phyloP scores from a whole-genome alignment of 2,113 vertebrate species.

The Microtus ochrogaster region DNA sequence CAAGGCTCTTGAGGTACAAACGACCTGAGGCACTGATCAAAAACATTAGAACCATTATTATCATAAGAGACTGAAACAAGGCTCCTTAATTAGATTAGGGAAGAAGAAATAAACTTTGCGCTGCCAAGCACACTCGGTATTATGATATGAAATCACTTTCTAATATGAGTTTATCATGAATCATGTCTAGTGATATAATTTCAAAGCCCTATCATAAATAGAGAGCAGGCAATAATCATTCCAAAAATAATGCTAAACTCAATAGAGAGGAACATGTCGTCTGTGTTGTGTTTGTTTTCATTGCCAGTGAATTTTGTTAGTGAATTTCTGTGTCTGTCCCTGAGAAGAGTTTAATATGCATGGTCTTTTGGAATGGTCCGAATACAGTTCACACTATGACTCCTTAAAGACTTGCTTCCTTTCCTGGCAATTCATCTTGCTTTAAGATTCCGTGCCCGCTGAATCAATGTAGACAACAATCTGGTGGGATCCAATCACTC shows the following conservation, averaged over 20 bases:
- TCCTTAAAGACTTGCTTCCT: not conserved
- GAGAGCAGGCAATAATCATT: not conserved
- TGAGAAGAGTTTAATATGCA: not conserved
- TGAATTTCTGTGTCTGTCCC: not conserved
- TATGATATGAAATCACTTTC: slow-evolving; percentile 62
- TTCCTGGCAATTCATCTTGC: not conserved
- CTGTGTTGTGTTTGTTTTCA: not conserved
- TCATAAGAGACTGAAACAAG: slow-evolving; percentile 47
- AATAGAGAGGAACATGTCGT: not conserved
- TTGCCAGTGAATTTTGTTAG: slow-evolving; percentile 11
- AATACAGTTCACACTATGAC: not conserved
- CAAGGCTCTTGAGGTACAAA: slow-evolving; percentile 60
- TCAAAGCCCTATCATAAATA: slow-evolving; percentile 35
- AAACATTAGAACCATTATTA: slow-evolving; percentile 57
- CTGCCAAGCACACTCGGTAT: slow-evolving; percentile 5
- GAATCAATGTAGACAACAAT: not conserved
- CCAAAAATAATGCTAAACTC: slow-evolving; percentile 4
- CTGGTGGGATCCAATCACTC: not conserved
- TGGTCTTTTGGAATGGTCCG: not conserved
- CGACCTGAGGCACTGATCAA: slow-evolving; percentile 52
- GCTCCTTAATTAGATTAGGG: slow-evolving; percentile 64
- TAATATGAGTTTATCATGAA: slow-evolving; percentile 10
- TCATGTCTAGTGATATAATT: slow-evolving; percentile 52
- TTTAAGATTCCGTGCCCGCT: not conserved
- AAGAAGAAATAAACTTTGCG: slow-evolving; percentile 66